Evolutionary conservation across 2,888 invertebrate genomes (phyloP).

Genomic region (Xestia ashworthii): DNA sequence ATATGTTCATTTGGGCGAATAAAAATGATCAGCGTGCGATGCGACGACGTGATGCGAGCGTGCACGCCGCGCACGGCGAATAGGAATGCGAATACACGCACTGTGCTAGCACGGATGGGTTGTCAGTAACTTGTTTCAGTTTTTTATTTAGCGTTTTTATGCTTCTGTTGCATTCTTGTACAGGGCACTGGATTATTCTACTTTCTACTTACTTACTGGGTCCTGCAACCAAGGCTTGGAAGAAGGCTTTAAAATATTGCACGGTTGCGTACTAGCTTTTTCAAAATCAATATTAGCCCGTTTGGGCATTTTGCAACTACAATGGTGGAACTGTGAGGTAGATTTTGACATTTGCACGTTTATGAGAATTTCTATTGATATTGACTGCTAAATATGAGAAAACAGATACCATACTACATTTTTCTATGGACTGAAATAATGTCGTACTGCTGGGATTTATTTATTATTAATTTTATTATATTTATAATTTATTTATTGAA

Average conservation of each 20-base stretch:
- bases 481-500: background rate
- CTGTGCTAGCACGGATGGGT: conserved; percentile 49
- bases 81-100: conserved; percentile 61
- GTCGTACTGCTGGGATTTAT: background rate
- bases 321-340: background rate
- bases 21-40: conserved; percentile 76
- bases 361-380: background rate
- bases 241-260: background rate
- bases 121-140: conserved; percentile 31
- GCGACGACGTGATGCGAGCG: conserved; percentile 65
- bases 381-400: background rate
- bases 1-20: conserved; percentile 82
- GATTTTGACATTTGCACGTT: background rate
- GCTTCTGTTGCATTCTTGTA: conserved; percentile 22
- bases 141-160: conserved; percentile 30
- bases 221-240: background rate
- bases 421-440: background rate
- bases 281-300: background rate
- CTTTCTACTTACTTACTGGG: background rate
- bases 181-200: conserved; percentile 7
- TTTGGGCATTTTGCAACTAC: background rate
- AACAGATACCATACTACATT: background rate
- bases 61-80: conserved; percentile 60
- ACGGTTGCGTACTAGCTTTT: background rate
- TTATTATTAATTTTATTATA: no score